Evolutionary conservation across 2,113 vertebrate genomes (phyloP), one percentile per base, ranked within the genome.

Genomic region (Corythornis madagascariensis): DNA sequence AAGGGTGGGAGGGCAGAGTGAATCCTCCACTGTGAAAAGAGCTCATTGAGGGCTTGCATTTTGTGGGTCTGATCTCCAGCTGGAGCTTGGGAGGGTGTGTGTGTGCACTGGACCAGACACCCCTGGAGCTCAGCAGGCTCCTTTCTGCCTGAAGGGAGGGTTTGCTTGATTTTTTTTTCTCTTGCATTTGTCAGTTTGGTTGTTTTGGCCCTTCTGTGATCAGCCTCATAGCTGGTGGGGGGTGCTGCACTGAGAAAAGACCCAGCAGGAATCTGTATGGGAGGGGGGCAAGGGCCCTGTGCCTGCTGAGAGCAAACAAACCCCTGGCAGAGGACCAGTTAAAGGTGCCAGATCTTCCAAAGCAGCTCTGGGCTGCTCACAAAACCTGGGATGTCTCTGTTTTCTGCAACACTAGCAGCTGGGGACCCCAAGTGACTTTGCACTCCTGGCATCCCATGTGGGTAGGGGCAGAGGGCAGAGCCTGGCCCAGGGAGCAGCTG

Each of bases 361-460:
- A 38, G 38, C 29, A 18, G 31, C 45, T 45, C 42, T 3, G 4
- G 4, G 61, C 15, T 43, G 38, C 5, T 61, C n/a, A 3, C 0
- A 6, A 29, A 48, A 3, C 3, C 7, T 0, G 0, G 63, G 35
- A 4, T 16, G 59, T 31, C 29, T 45, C 47, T 25, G 61, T 1
- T 2, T 78, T 47, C 31, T 59, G 65, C 45, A 53, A 84, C 50
- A 31, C 64, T 18, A 60, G 66, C 76, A 75, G 35, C 66, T 2
- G 18, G 35, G 76, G 63, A 70, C 52, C 42, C 66, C 61, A 29
- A 35, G 42, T 85, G 79, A 6, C 21, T 78, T 40, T 24, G 28
- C 18, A 1, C 66, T 2, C 5, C 9, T 3, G 14, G 9, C 59
- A 17, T 29, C 59, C 25, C 0, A 0, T 3, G 38, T 16, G 8